These are phyloP conservation scores for Oreohelix idahoensis DNA, from an alignment of 1,140 invertebrate species.

Conservation along the genomic window DNA sequence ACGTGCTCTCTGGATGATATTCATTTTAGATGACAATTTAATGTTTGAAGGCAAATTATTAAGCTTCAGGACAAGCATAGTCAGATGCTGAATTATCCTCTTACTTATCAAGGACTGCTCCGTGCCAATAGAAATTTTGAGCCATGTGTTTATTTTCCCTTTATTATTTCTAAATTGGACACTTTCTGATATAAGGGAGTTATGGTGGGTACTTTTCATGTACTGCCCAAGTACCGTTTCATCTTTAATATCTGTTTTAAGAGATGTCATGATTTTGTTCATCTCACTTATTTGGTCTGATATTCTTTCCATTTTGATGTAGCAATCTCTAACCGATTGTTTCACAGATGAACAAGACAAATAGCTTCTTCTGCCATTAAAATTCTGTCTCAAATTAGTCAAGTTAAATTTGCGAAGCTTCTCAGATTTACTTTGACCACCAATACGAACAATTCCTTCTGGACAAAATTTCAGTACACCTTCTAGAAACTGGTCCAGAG, in stretches of 20 bases:
- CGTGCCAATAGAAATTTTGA: background rate
- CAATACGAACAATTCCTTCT: slow-evolving; percentile 78
- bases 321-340: background rate
- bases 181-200: background rate
- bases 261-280: background rate
- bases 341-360: background rate
- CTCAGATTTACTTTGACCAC: slow-evolving; percentile 70
- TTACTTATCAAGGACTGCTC: background rate
- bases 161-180: background rate
- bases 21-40: background rate
- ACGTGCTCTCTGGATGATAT: background rate
- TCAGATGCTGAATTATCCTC: background rate
- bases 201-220: background rate
- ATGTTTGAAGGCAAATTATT: background rate
- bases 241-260: background rate
- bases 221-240: background rate
- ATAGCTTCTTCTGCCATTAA: background rate
- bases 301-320: background rate
- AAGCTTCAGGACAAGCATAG: background rate
- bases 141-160: background rate
- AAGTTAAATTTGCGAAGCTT: slow-evolving; percentile 12
- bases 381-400: background rate
- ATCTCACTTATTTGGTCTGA: background rate
- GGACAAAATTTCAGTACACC: slow-evolving; percentile 74
- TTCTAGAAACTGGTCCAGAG: slow-evolving; percentile 89